These are phyloP conservation scores for Deladenus siricidicola DNA, from an alignment of 2,888 invertebrate genomes.

Conservation along the genomic window DNA sequence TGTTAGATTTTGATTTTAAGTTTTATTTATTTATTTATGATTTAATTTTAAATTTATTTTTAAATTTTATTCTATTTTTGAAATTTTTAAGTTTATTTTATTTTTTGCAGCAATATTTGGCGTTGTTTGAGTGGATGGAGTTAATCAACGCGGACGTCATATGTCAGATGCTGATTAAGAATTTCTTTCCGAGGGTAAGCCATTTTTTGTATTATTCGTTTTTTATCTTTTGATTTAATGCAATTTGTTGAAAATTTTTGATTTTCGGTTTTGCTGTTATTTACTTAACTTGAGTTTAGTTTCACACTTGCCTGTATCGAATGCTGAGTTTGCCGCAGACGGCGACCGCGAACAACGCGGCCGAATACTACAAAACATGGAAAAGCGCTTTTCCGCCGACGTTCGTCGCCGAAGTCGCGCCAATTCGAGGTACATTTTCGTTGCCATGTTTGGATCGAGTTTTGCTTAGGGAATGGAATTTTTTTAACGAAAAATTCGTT, in stretches of 20 bases:
- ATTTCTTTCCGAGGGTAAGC: slow-evolving; percentile 73
- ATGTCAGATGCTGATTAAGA: slow-evolving; percentile 73
- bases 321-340: slow-evolving; percentile 81
- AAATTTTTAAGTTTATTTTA: not conserved
- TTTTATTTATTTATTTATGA: no score
- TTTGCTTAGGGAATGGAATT: no score
- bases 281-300: slow-evolving; percentile 32
- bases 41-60: no score
- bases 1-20: no score
- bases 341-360: slow-evolving; percentile 79
- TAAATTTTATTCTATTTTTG: not conserved
- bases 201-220: slow-evolving; percentile 1
- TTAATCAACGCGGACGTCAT: slow-evolving; percentile 71
- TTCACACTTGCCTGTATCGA: slow-evolving; percentile 58
- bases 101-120: slow-evolving; percentile 27
- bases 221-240: not conserved
- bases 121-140: slow-evolving; percentile 79
- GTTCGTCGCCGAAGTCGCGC: slow-evolving; percentile 55
- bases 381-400: slow-evolving; percentile 59
- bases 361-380: slow-evolving; percentile 76
- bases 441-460: not conserved
- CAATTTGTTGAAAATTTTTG: not conserved
- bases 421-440: slow-evolving; percentile 22
- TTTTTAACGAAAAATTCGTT: no score
- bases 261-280: not conserved